These are phyloP conservation scores for Acanthochromis polyacanthus DNA, from an alignment of 2,113 vertebrate species.

Conservation along the genomic window DNA sequence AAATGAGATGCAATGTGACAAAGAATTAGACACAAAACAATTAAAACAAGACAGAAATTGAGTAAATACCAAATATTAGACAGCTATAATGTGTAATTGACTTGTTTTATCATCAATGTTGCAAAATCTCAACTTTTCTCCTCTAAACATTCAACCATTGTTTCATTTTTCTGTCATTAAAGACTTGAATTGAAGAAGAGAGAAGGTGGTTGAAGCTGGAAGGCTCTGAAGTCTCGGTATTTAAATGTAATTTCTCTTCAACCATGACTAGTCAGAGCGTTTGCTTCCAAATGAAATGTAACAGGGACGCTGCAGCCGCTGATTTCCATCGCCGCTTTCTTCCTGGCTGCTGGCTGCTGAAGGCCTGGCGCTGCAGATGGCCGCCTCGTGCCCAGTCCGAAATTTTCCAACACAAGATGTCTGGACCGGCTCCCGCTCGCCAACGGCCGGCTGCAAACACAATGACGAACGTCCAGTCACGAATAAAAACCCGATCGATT, in stretches of 20 bases:
- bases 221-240: too few relatives aligned
- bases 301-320: constrained; percentile 2
- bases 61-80: too few relatives aligned
- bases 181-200: too few relatives aligned
- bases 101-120: too few relatives aligned
- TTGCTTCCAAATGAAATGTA: constrained; percentile 22
- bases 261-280: constrained; percentile 18
- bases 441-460: constrained; percentile 81
- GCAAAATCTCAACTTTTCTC: too few relatives aligned
- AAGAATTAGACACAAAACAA: too few relatives aligned
- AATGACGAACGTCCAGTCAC: constrained; percentile 67
- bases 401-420: constrained; percentile 81
- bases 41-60: too few relatives aligned
- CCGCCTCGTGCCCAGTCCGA: constrained; percentile 75
- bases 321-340: constrained; percentile 44
- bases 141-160: too few relatives aligned
- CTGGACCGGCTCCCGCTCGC: constrained; percentile 80
- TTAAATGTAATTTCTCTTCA: not conserved
- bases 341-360: constrained; percentile 69
- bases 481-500: constrained; percentile 5
- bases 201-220: too few relatives aligned
- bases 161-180: too few relatives aligned
- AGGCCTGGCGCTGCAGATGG: constrained; percentile 84
- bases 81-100: too few relatives aligned
- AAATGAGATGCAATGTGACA: too few relatives aligned